Conservation (phyloP, 2,113 vertebrate species). For the Corythaeola cristata region DNA sequence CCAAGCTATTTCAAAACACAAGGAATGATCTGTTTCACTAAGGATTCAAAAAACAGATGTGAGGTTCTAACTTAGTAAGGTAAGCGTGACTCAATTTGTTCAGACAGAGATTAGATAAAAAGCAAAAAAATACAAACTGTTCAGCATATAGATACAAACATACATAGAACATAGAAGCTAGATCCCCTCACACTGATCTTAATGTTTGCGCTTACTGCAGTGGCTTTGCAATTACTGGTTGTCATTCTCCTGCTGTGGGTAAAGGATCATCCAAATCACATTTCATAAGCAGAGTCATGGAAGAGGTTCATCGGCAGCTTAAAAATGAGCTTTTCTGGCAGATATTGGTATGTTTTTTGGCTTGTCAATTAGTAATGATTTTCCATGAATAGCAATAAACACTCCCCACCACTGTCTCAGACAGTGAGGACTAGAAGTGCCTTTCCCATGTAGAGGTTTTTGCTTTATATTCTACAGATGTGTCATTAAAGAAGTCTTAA, state of each 20-base stretch:
- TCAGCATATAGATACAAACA: neutral
- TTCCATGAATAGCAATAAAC: constrained; percentile 59
- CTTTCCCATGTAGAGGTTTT: constrained; percentile 39
- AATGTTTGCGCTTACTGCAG: neutral
- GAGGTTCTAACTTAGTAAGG: neutral
- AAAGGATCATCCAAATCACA: constrained; percentile 11
- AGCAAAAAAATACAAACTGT: neutral
- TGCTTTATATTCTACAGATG: constrained; percentile 54
- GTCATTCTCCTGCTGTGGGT: neutral
- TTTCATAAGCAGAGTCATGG: constrained; percentile 12
- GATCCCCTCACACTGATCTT: neutral
- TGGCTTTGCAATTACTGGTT: neutral
- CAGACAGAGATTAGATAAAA: neutral
- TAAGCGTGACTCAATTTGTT: neutral
- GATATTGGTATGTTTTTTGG: constrained; percentile 36
- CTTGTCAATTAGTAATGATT: constrained; percentile 37
- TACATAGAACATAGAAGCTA: neutral
- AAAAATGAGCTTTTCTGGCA: constrained; percentile 38
- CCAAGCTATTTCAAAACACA: neutral
- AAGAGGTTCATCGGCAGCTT: neutral
- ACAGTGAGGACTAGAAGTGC: neutral
- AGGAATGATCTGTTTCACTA: neutral
- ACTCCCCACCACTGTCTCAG: neutral
- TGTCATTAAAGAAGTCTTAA: constrained; percentile 39
- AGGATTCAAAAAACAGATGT: constrained; percentile 9